Base-by-base conservation (phyloP, 2,113 vertebrate genomes). In the Upupa epops region DNA sequence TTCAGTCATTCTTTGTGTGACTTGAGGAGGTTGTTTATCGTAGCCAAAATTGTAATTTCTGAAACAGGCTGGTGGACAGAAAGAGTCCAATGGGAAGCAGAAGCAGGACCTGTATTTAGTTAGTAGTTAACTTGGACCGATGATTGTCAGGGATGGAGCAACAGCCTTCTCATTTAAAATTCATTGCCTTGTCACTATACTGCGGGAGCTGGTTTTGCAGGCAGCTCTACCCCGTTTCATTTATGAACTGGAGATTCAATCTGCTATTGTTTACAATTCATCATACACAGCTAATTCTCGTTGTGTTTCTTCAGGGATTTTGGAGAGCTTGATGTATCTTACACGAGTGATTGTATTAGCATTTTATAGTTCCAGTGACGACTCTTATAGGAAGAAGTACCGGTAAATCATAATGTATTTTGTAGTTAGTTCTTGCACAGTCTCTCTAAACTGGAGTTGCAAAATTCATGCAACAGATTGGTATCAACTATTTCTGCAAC, bases 201-300 rank as follows among this genome's bases (percentile, higher is more conserved):
- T 24, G 49, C 72, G 36, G 64, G 12, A 26, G 2, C 25, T 69
- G 37, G n/a, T 45, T 68, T 61, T 70, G 60, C 3, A 6, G 51
- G 46, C 64, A 14, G 26, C 7, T 29, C 55, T 25, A 31, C n/a
- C 5, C 48, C 15, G 2, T 11, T 31, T 52, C 56, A 1, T 64
- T 61, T 52, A 13, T 0, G 0, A 24, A 1, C 0, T 29, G 36
- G 48, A 46, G 10, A 32, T 28, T 51, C 17, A 45, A 42, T 21
- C 61, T 85, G 36, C 70, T 6, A 1, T 2, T 10, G 37, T 22
- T 34, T 46, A 21, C 28, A 9, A 2, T 32, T 75, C 66, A n/a
- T 71, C 15, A 8, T n/a, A 22, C 22, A 36, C 25, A 9, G 17
- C 15, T 68, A 31, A 54, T 82, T 77, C 55, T 58, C 58, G 60